phyloP scores from a whole-genome alignment of 2,113 vertebrate species.

The Phainopepla nitens region DNA sequence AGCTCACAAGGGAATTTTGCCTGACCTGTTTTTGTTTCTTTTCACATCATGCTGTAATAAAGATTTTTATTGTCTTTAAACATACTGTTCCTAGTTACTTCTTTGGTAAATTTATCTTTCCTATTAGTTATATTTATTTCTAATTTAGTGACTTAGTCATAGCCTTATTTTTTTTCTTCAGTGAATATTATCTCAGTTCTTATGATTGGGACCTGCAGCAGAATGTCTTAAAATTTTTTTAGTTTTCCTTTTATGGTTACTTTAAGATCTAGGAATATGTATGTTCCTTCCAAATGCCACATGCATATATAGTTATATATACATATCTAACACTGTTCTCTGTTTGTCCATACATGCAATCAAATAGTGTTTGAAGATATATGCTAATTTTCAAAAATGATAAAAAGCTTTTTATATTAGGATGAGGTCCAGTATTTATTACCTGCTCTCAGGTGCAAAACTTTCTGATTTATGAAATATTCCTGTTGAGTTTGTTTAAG shows the following conservation, averaged over 20 bases:
- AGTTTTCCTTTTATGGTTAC: neutral
- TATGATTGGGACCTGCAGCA: neutral
- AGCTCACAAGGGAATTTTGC: neutral
- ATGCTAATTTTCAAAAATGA: neutral
- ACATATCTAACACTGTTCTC: neutral
- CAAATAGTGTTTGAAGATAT: neutral
- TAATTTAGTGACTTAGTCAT: neutral
- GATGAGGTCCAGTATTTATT: neutral
- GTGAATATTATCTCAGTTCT: neutral
- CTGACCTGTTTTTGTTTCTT: neutral
- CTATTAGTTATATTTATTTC: neutral
- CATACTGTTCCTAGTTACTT: neutral
- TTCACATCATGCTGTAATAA: neutral
- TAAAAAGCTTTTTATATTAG: neutral
- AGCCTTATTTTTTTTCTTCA: neutral
- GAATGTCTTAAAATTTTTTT: neutral
- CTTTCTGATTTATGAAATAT: neutral
- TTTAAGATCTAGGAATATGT: neutral
- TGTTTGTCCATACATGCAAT: neutral
- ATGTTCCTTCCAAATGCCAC: neutral
- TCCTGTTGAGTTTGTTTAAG: neutral
- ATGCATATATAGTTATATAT: neutral
- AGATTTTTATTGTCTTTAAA: neutral
- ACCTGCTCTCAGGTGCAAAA: neutral
- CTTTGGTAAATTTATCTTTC: neutral